phyloP scores from a whole-genome alignment of 2,888 invertebrate species.

The Leptarthrus brevirostris region DNA sequence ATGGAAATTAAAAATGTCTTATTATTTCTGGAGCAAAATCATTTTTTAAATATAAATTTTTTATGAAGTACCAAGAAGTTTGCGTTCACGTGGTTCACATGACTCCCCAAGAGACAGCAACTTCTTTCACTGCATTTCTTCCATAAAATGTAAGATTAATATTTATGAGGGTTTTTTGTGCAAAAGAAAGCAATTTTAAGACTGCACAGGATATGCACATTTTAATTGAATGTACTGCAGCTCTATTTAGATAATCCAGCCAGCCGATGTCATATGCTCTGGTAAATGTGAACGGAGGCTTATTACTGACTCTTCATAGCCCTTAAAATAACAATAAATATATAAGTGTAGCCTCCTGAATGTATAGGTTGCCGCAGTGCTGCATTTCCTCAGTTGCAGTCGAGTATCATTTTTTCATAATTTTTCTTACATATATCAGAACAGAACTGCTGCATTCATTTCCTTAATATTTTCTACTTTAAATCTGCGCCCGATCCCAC shows the following conservation, averaged over 20 bases:
- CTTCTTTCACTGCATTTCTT: slow-evolving; percentile 31
- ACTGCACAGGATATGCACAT: slow-evolving; percentile 12
- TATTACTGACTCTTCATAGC: slow-evolving; percentile 29
- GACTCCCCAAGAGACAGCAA: not conserved
- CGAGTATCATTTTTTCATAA: not conserved
- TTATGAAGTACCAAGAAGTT: not conserved
- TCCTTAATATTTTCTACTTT: slow-evolving; percentile 40
- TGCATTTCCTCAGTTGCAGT: not conserved
- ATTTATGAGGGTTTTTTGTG: slow-evolving; percentile 33
- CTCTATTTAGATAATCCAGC: slow-evolving; percentile 22
- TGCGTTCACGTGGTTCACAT: not conserved
- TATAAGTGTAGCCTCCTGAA: not conserved
- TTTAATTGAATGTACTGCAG: slow-evolving; percentile 36
- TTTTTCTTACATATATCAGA: not conserved
- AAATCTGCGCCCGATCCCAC: slow-evolving; percentile 1
- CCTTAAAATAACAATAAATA: slow-evolving; percentile 31
- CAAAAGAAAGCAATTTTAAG: slow-evolving; percentile 32
- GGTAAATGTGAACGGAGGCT: slow-evolving; percentile 17
- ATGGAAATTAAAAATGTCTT: slow-evolving; percentile 38
- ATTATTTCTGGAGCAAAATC: slow-evolving; percentile 20
- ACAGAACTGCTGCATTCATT: slow-evolving; percentile 22
- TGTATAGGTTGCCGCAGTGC: too few relatives aligned
- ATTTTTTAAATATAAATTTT: slow-evolving; percentile 16
- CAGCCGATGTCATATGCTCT: slow-evolving; percentile 22
- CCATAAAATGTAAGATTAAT: slow-evolving; percentile 45